Base-by-base conservation (phyloP, 2,113 vertebrate genomes). In the Lampris incognitus region DNA sequence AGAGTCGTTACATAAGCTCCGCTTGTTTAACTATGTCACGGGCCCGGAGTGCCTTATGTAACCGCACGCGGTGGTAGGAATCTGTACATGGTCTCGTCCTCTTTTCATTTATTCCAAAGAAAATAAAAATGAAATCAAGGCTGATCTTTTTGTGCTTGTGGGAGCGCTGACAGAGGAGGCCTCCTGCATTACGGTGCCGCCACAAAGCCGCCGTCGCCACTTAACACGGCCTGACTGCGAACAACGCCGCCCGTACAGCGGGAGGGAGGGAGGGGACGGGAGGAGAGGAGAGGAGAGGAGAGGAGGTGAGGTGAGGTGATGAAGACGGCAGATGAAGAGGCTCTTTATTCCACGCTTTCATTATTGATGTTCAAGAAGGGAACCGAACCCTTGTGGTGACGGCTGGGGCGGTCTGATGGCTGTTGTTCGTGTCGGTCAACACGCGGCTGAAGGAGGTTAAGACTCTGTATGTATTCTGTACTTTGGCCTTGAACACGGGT, bases 21-120 rank as follows among this genome's bases (percentile, higher is more conserved):
- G 90, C 88, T 92, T 94, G 81, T 92, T 94, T 93, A 91, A 93
- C 89, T 93, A 79, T 94, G 92, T 90, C 91, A 90, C 89, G 91
- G 90, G 88, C 85, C 83, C 42, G 89, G 90, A 94, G 91, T 91
- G 91, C 87, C 88, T 94, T 94, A 94, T 93, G 86, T 94, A 94
- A 94, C 90, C 89, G 92, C 86, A 90, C 91, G 88, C 93, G 90
- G 92, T 85, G 76, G 81, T 88, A 87, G 87, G 92, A 92, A 90
- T 91, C 84, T 87, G 90, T 89, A 84, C 79, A 84, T 86, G 71
- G 68, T 73, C 83, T 83, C 78, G 75, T 74, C 71, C 82, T 83
- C 54, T 76, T 76, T 62, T 74, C 79, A 79, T 81, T 88, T 86
- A 86, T 89, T 86, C 24, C 24, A 24, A 24, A 24, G 24, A 24